These are phyloP conservation scores for Sminthurides aquaticus DNA, from an alignment of 2,888 invertebrate species.

Conservation along the genomic window DNA sequence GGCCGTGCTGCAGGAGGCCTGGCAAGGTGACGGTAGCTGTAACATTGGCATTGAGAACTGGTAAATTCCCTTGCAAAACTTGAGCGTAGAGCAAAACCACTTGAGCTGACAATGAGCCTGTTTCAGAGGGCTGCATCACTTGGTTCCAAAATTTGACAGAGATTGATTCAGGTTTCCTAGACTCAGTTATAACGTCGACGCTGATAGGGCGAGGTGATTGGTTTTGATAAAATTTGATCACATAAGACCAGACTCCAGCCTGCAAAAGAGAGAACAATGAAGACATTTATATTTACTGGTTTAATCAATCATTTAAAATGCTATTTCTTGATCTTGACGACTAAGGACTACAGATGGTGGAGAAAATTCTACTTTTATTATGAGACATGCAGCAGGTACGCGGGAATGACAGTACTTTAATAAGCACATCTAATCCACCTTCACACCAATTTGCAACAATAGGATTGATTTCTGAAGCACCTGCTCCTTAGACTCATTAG, in stretches of 20 bases:
- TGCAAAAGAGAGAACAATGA: constrained; percentile 20
- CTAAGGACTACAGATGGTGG: too few relatives aligned
- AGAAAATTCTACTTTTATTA: too few relatives aligned
- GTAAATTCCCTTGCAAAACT: constrained; percentile 44
- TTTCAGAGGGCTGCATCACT: constrained; percentile 32
- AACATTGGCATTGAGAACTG: constrained; percentile 44
- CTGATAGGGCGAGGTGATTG: constrained; percentile 37
- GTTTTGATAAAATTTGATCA: constrained; percentile 41
- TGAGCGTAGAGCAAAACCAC: constrained; percentile 43
- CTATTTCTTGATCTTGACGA: too few relatives aligned
- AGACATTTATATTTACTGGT: not conserved
- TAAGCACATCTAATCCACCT: too few relatives aligned
- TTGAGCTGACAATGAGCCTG: constrained; percentile 21
- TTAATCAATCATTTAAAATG: constrained; percentile 12
- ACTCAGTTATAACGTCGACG: constrained; percentile 42
- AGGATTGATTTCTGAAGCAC: too few relatives aligned
- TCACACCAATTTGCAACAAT: too few relatives aligned
- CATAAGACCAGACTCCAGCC: constrained; percentile 43
- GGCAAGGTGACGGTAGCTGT: constrained; percentile 43
- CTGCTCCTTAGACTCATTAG: too few relatives aligned
- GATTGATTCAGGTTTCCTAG: constrained; percentile 40
- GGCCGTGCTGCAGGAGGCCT: constrained; percentile 34
- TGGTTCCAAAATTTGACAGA: constrained; percentile 43
- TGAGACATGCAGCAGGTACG: too few relatives aligned
- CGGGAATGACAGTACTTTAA: too few relatives aligned